Conservation (phyloP, 1,140 invertebrate genomes). For the Phymorhynchus buccinoides region DNA sequence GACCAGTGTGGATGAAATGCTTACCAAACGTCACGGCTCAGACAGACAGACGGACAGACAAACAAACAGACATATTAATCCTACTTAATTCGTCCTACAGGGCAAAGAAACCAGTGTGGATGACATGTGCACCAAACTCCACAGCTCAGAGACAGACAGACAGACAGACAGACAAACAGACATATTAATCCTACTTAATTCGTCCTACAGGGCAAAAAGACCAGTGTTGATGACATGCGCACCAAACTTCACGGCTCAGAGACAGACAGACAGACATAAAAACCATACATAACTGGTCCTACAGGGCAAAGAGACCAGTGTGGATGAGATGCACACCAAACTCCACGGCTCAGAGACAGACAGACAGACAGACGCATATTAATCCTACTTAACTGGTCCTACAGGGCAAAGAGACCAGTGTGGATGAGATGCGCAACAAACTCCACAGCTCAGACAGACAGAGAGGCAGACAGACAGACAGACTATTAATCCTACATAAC, state of each 20-base stretch:
- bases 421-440: conserved; percentile 50
- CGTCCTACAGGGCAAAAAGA: no score
- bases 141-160: conserved; percentile 54
- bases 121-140: conserved; percentile 52
- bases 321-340: conserved; percentile 50
- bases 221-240: conserved; percentile 49
- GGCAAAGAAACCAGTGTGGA: no score
- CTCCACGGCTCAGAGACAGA: conserved; percentile 35
- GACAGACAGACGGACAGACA: conserved; percentile 44
- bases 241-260: conserved; percentile 52
- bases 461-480: background rate
- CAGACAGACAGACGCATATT: background rate
- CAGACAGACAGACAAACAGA: background rate
- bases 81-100: no score
- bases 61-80: no score
- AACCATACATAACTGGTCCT: no score
- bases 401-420: no score
- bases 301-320: no score
- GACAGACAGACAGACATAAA: conserved; percentile 49
- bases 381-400: no score
- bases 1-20: conserved; percentile 51
- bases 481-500: no score
- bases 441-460: conserved; percentile 37
- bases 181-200: no score
- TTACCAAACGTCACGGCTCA: conserved; percentile 48